Percentiles rank a stretch among this genome's conserved stretches.
Evolutionary conservation across 2,113 vertebrate genomes (phyloP).

Genomic region (Grantiella picta): DNA sequence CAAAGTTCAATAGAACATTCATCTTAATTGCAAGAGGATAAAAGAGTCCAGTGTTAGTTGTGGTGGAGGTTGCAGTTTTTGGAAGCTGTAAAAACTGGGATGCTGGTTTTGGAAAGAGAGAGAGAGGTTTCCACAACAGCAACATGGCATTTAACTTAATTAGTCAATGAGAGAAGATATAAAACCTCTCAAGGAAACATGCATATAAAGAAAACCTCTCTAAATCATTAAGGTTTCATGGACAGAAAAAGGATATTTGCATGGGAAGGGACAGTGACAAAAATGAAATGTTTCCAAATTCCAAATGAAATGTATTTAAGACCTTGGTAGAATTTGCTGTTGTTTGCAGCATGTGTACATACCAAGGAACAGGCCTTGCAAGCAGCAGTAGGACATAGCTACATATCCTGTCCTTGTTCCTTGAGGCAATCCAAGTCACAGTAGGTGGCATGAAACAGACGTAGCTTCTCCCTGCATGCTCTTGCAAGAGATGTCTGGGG

Average conservation of each 20-base stretch:
- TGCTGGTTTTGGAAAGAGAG: constrained; percentile 26
- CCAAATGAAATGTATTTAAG: neutral
- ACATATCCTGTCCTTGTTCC: neutral
- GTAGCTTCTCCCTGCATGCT: neutral
- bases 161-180: constrained; percentile 37
- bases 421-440: neutral
- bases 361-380: neutral
- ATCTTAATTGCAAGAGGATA: neutral
- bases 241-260: neutral
- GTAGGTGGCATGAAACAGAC: neutral
- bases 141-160: constrained; percentile 43
- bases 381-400: neutral
- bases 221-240: neutral
- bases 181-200: constrained; percentile 8
- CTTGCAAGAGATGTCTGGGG: neutral
- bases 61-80: constrained; percentile 1
- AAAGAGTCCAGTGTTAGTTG: neutral
- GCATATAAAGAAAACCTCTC: neutral
- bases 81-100: neutral
- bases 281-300: neutral
- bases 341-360: neutral
- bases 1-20: neutral
- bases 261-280: neutral
- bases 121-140: neutral
- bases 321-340: neutral